Conservation (phyloP, 37 sponge, comb jelly and placozoan species). For the Axinella damicornis region DNA sequence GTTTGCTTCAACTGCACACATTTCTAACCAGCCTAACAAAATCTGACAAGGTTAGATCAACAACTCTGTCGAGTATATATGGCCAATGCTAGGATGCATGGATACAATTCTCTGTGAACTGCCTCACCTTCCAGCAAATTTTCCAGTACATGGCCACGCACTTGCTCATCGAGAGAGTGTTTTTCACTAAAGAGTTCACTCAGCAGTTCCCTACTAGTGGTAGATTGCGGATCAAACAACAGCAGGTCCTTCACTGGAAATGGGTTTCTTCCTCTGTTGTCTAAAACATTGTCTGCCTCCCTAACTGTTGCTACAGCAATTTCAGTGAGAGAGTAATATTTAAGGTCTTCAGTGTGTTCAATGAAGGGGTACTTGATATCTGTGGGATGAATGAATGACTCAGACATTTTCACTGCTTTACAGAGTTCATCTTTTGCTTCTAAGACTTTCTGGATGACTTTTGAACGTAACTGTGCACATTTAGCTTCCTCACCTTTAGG, state of each 20-base stretch:
- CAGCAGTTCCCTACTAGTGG: background rate
- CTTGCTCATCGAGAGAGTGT: no score
- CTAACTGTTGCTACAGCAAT: background rate
- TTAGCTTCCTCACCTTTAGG: slow-evolving; percentile 4
- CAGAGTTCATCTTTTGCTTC: slow-evolving; percentile 1
- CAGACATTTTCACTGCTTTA: background rate
- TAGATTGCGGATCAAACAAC: background rate
- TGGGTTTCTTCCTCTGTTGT: background rate
- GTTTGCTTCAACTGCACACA: no score
- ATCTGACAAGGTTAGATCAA: no score
- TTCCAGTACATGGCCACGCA: no score
- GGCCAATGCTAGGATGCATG: no score
- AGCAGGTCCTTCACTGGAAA: background rate
- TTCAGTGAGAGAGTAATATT: background rate
- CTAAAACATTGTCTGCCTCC: background rate
- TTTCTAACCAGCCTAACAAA: no score
- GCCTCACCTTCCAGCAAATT: no score
- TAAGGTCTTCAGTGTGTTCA: background rate
- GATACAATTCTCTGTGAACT: no score
- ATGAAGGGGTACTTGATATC: background rate
- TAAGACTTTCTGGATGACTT: background rate
- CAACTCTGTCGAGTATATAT: no score
- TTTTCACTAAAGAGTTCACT: background rate
- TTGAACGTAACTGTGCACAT: background rate
- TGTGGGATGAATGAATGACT: background rate